Evolutionary conservation across 2,888 invertebrate species (phyloP), one percentile per base, ranked within the genome.

Genomic region (Dryobotodes eremita): DNA sequence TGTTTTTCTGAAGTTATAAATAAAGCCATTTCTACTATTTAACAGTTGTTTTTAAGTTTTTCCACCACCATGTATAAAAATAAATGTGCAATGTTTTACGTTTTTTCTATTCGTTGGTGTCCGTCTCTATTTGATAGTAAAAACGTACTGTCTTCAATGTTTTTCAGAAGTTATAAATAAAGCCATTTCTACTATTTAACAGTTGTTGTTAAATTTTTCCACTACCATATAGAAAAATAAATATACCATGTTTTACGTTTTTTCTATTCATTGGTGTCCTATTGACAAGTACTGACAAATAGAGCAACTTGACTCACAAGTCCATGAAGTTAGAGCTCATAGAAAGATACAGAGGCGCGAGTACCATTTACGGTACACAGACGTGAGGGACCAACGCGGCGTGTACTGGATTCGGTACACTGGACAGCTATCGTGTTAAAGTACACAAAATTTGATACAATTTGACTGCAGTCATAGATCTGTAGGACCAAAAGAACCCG

Each of bases 201-300:
- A 66, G 65, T 66, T 11, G 66, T 31, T 62, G 8, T 62, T 36
- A 36, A 36, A 3, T 62, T 62, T 36, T 36, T 61, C 20, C 31
- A 62, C 36, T 36, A 36, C 31, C 36, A 62, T 62, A 20, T 36
- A 62, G 31, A 62, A 50, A 68, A 68, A 50, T 13, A 68, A 7
- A 31, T 20, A 15, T n/a, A 3, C 31, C 42, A 36, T 15, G 31
- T 53, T 69, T 69, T 69, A 4, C 50, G 5, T 69, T 69, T 53
- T 53, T 50, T 31, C 36, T 55, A 53, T n/a, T 55, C 36, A 36
- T 55, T 36, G 36, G 69, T 69, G 53, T 53, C n/a, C 36, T 55
- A 10, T 55, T 55, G n/a, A 55, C 70, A 70, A 70, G 36, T 70
- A 53, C 36, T 36, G 36, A 55, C 10, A 70, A 70, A 55, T 53